Evolutionary conservation across 2,888 invertebrate species (phyloP), one percentile per base, ranked within the genome.

Genomic region (Conistra vaccinii): DNA sequence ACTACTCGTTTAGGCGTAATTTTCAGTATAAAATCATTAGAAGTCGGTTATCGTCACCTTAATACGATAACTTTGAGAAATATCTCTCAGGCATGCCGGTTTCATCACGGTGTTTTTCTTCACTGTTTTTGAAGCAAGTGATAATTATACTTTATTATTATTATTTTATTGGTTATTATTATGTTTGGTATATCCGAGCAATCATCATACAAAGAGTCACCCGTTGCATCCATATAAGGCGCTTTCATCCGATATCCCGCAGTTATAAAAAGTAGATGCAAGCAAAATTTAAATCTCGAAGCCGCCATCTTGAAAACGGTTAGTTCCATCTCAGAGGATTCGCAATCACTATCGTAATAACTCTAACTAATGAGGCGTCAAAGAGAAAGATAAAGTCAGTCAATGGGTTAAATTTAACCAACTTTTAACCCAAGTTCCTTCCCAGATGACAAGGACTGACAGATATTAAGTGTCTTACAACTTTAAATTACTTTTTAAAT

Each of bases 401-500:
- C 58, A 71, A 69, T 9, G 55, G 32, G 69, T 76, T 62, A 67
- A 69, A 75, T 67, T 29, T 29, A 29, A 39, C 77, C 62, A 71
- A 74, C 53, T 71, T 78, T 68, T 45, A 53, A 69, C 26, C 23
- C 32, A n/a, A 66, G 12, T 42, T 42, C 9, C 39, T 66, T 67
- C 55, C 39, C 35, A 63, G 65, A 78, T 74, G 87, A 81, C 80
- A 80, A 71, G 62, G 63, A 77, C 66, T 77, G 81, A 78, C 85
- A 86, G 85, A 62, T 88, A 81, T 84, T 78, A 86, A 81, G 62
- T 63, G 78, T 69, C 73, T 69, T 58, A 53, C 26, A 84, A 88
- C 53, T 88, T 86, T 72, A 81, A 86, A 86, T 88, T 88, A 83
- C 87, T 88, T 87, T 87, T 81, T 76, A 85, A 87, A 83, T 81